Evolutionary conservation across 2,888 invertebrate species (phyloP).

Genomic region (Balanococcus diminutus): DNA sequence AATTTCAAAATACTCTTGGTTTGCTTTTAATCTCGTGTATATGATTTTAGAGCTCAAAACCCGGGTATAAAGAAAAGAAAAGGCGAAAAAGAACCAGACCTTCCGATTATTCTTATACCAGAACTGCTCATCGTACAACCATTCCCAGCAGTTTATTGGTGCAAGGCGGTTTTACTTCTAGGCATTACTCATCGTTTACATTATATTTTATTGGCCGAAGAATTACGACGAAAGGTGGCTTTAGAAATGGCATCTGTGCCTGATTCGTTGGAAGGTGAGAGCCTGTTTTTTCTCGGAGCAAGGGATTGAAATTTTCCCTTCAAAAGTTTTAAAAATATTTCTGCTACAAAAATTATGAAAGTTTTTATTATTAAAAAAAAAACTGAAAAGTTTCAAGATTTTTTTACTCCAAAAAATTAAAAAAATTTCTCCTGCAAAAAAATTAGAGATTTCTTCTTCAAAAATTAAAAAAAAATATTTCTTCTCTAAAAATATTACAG

Average conservation of each 20-base stretch:
- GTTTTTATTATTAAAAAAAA: no score
- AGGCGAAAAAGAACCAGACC: conserved; percentile 43
- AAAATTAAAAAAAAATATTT: no score
- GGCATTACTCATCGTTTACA: conserved; percentile 79
- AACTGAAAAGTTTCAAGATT: no score
- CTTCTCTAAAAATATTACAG: no score
- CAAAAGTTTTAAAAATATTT: no score
- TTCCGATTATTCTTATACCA: conserved; percentile 63
- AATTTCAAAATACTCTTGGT: neutral
- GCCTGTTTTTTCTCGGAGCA: no score
- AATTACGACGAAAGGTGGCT: conserved; percentile 64
- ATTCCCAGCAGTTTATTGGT: conserved; percentile 79
- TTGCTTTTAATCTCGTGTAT: neutral
- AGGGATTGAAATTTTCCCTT: no score
- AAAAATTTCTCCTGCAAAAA: no score
- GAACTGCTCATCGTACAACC: conserved; percentile 80
- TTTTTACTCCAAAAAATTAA: no score
- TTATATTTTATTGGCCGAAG: conserved; percentile 75
- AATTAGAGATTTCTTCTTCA: no score
- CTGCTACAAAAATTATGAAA: no score
- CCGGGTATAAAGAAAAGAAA: conserved; percentile 32
- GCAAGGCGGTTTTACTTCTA: conserved; percentile 83
- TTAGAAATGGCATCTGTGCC: neutral
- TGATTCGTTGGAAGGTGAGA: no score
- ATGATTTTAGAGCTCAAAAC: conserved; percentile 33